Base-by-base conservation (phyloP, 2,113 vertebrate species). In the Oncorhynchus gorbuscha region DNA sequence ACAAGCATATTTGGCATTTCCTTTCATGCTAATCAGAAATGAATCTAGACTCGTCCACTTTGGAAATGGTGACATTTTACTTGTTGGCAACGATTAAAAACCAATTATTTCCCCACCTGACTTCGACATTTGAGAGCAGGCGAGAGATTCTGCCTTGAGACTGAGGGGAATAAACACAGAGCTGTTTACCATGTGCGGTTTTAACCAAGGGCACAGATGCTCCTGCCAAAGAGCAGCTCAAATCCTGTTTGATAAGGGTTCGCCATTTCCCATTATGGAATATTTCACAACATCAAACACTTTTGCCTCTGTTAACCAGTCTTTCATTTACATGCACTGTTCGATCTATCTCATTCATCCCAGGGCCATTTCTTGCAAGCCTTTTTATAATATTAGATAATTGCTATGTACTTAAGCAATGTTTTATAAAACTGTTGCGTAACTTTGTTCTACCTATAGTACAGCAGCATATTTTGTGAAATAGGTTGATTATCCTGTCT, bases 271-370 rank as follows among this genome's bases (percentile, higher is more conserved):
- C 83, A 89, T 91, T 84, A 88, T 82, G 85, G 85, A 86, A 78
- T 81, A 87, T 87, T 86, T 87, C 85, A 88, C 81, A 91, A 78
- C 88, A 89, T 90, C 87, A 90, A 90, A 89, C 84, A 90, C 80
- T 81, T 79, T 81, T 79, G 69, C 73, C 71, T 87, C 86, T 88
- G 88, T 90, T 90, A 89, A 86, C 79, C 81, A n/a, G 77, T 75
- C 84, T 89, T 84, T 92, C 76, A 89, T 89, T 91, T 87, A 69
- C 75, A 45, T 83, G 55, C 75, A 82, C 79, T 88, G 87, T 89
- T 91, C 90, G 89, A 92, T 91, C 88, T 86, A 65, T 76, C 85
- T 76, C 69, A 82, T 69, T 49, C 39, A 73, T 90, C 86, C 83
- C 88, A 72, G 81, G 81, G 84, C 82, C 82, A 78, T 84, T 70